A percentile compares a stretch with the other conserved stretches of the same genome.
Evolutionary conservation across 2,888 invertebrate genomes (phyloP).

Genomic region (Oxycera nigricornis): DNA sequence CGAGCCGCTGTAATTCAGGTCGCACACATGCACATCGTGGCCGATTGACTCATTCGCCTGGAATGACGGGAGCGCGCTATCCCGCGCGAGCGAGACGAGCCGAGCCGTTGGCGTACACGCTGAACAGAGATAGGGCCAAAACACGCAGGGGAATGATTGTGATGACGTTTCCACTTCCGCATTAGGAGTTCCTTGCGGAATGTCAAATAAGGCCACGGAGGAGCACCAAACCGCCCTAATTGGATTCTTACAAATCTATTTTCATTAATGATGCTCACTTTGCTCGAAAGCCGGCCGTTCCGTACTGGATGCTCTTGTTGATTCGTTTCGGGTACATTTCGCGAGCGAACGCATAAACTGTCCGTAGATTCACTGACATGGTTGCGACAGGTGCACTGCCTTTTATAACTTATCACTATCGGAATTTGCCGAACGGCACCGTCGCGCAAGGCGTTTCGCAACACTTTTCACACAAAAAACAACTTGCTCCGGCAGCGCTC

Average conservation of each 20-base stretch:
- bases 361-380: constrained; percentile 66
- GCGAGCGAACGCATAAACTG: constrained; percentile 78
- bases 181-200: constrained; percentile 18
- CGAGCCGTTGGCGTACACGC: not conserved
- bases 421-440: not conserved
- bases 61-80: constrained; percentile 27
- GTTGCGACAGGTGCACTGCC: constrained; percentile 21
- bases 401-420: constrained; percentile 25
- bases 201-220: not conserved
- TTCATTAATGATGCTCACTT: constrained; percentile 65
- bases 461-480: constrained; percentile 10
- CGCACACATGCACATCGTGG: not conserved
- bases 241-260: not conserved
- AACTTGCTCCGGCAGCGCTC: constrained; percentile 8
- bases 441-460: not conserved
- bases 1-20: constrained; percentile 15
- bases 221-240: not conserved
- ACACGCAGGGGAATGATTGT: constrained; percentile 26
- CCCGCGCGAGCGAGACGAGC: not conserved
- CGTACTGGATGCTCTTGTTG: constrained; percentile 76
- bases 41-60: constrained; percentile 12
- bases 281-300: constrained; percentile 85
- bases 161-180: constrained; percentile 36
- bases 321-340: constrained; percentile 77
- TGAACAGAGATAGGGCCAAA: constrained; percentile 25